Evolutionary conservation across 2,797 vertebrate genomes (phyloP).

Genomic region (Malurus splendens): DNA sequence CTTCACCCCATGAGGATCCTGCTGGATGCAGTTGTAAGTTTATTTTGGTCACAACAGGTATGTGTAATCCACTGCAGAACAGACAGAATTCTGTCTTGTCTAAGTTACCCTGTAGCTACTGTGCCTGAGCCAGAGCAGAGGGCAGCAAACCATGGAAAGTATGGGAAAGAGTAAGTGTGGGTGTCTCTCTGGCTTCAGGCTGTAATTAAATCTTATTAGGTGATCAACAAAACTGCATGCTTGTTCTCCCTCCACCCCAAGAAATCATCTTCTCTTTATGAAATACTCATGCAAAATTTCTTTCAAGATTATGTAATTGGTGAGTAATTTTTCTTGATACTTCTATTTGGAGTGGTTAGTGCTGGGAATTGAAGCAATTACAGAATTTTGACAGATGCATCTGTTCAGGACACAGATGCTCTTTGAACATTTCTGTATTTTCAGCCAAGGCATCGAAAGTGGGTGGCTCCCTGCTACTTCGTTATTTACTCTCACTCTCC

Average conservation of each 20-base stretch:
- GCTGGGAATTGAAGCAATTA: background rate
- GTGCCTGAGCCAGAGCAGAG: background rate
- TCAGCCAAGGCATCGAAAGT: background rate
- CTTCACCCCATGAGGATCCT: rapidly evolving
- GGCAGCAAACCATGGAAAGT: background rate
- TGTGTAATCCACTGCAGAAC: background rate
- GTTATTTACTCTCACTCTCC: background rate
- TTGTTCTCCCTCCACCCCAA: background rate
- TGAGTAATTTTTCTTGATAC: background rate
- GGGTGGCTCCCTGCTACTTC: background rate
- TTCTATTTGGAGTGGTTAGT: background rate
- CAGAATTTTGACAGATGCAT: background rate
- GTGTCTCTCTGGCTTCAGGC: background rate
- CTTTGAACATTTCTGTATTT: background rate
- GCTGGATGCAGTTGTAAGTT: background rate
- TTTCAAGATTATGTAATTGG: background rate
- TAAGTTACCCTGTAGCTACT: background rate
- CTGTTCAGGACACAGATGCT: rapidly evolving
- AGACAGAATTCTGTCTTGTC: background rate
- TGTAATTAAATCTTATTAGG: background rate
- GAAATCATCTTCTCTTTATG: background rate
- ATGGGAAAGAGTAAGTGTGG: background rate
- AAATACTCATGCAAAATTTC: background rate
- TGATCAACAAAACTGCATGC: background rate
- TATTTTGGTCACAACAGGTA: background rate